Evolutionary conservation across 2,888 invertebrate genomes (phyloP), one percentile per base, ranked within the genome.

Genomic region (Lepidocyrtoides sp.): DNA sequence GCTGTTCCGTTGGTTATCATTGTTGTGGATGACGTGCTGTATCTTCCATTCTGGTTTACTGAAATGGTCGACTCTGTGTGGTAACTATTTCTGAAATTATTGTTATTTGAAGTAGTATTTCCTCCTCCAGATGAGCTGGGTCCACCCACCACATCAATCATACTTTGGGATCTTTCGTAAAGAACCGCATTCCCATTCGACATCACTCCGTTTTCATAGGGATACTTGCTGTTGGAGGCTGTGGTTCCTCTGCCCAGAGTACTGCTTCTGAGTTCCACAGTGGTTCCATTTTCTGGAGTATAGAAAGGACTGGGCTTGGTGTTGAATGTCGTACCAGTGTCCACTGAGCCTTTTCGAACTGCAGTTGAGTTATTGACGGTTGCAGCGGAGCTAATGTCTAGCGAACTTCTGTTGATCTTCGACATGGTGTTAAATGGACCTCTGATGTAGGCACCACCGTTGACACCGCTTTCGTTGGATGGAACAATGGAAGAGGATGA

Each of bases 161-260:
- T 94, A 93, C 96, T 96, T 94, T 96, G 96, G 5, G 96, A 96
- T 92, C 96, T 95, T n/a, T 95, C 95, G 94, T 96, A 96, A 48
- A 95, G 92, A 44, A 86, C 63, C 1, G 86, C 8, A 69, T 89
- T 86, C 17, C 87, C 82, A 36, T 89, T 89, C 7, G 87, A n/a
- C n/a, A n/a, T 60, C 32, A 77, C 36, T 29, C 85, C 83, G 63
- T 86, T 69, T 29, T 89, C 75, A 32, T 72, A 57, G 14, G 75
- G 77, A 57, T 88, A 84, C 23, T 83, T 44, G 69, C 44, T 29
- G 77, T 23, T n/a, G n/a, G n/a, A n/a, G n/a, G n/a, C n/a, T n/a
- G n/a, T 69, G 26, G 41, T n/a, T 32, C 77, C 87, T 23, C 90
- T 60, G 8, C 90, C 87, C 26, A 87, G 63, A 48, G 92, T 77